Conservation (phyloP, 1,140 invertebrate genomes). For the Magallana gigas region DNA sequence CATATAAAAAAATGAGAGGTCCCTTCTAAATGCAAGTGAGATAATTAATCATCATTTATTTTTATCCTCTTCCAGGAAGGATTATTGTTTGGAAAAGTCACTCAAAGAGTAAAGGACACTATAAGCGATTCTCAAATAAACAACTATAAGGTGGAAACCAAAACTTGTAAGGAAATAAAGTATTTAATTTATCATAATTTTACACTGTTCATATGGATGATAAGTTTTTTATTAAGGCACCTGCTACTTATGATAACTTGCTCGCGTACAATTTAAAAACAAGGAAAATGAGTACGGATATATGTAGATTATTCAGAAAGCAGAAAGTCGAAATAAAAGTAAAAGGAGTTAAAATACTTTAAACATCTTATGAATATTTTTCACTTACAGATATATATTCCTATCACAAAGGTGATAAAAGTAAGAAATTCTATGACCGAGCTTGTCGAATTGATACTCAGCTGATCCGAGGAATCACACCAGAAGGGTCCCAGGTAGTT, state of each 20-base stretch:
- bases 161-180: conserved; percentile 52
- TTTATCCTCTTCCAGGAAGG: conserved; percentile 55
- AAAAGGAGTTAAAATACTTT: too few relatives aligned
- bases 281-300: too few relatives aligned
- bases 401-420: conserved; percentile 23
- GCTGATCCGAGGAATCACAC: neutral
- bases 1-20: too few relatives aligned
- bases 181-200: too few relatives aligned
- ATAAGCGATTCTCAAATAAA: conserved; percentile 67
- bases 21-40: too few relatives aligned
- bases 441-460: neutral
- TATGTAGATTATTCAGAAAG: too few relatives aligned
- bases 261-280: too few relatives aligned
- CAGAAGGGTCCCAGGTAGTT: conserved; percentile 15
- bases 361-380: neutral
- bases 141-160: conserved; percentile 61
- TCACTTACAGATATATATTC: conserved; percentile 34
- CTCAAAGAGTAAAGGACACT: conserved; percentile 58
- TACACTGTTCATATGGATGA: too few relatives aligned
- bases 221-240: too few relatives aligned
- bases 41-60: too few relatives aligned
- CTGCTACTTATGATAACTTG: too few relatives aligned
- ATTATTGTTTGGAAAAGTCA: conserved; percentile 60
- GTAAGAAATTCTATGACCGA: neutral
- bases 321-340: too few relatives aligned